Conservation (phyloP, 1,140 invertebrate genomes). For the Marisa cornuarietis region DNA sequence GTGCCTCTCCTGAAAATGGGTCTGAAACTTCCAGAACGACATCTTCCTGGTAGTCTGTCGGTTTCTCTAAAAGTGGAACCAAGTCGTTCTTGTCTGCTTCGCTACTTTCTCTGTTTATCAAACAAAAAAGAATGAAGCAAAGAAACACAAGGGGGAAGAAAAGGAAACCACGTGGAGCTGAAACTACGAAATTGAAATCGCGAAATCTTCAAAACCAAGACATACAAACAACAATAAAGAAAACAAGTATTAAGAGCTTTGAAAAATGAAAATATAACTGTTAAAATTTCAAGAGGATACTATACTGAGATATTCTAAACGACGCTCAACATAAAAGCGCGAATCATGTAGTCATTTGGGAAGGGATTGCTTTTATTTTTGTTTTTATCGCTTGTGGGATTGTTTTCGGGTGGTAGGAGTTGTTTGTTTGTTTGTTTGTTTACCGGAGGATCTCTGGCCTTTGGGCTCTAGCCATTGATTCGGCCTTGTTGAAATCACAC, state of each 20-base stretch:
- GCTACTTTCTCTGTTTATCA: background rate
- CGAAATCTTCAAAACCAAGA: too few species aligned
- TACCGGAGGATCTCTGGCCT: background rate
- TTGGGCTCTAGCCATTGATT: background rate
- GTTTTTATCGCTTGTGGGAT: background rate
- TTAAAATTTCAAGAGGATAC: too few species aligned
- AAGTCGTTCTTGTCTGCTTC: too few species aligned
- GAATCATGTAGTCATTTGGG: background rate
- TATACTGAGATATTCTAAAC: background rate
- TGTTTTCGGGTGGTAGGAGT: background rate
- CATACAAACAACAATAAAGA: too few species aligned
- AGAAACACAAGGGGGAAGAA: too few species aligned
- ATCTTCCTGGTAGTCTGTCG: background rate
- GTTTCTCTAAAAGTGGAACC: background rate
- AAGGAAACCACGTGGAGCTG: too few species aligned
- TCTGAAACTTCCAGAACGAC: background rate
- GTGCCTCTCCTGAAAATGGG: background rate
- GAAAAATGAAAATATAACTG: too few species aligned
- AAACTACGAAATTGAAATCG: too few species aligned
- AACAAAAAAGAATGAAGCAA: background rate
- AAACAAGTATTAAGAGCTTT: too few species aligned
- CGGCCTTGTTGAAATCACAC: slow-evolving; percentile 2
- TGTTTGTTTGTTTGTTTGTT: background rate
- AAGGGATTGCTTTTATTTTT: background rate
- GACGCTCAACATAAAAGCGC: background rate